Evolutionary conservation across 2,113 vertebrate species (phyloP), one percentile per base, ranked within the genome.

Genomic region (Pipa parva): DNA sequence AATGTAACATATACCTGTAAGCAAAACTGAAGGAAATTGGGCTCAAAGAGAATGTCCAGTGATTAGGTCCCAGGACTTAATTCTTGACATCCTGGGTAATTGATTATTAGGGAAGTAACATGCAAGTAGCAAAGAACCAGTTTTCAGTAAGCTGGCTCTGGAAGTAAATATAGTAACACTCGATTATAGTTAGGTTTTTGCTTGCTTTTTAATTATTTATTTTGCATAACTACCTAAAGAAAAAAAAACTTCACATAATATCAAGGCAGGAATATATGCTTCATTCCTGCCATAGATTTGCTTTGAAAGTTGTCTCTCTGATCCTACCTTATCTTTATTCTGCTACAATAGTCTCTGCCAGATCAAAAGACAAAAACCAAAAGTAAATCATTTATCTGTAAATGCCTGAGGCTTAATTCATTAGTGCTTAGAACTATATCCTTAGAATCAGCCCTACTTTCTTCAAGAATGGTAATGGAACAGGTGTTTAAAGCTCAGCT

Each of bases 381-480:
- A 70, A 55, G 66, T 70, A 61, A 70, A 70, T 70, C 31, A 70
- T 61, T 61, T 70, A 70, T 70, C 66, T 52, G 66, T 70, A 70
- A 54, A 70, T 54, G 66, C 66, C 66, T 54, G 48, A 18, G 57
- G 66, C 66, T 60, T 70, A 70, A 70, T 70, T 70, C 66, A 70
- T 70, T 70, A 61, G 66, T 70, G 57, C 66, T 70, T 61, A 61
- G 57, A 70, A 70, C 60, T 61, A 50, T 60, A 48, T 51, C 29
- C 33, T 70, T 31, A 54, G 56, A 70, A 61, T 70, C 58, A 60
- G 26, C 26, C 39, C 58, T 42, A 20, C 18, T 70, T 58, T 58
- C 58, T 54, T 70, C 60, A 61, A 70, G 57, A 68, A 68, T 68
- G 56, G 51, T 59, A 68, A 68, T 51, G 24, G 24, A 70, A 70